A percentile compares a stretch with the other conserved stretches of the same genome.
Evolutionary conservation across 2,888 invertebrate genomes (phyloP).

Genomic region (Synanthedon tipuliformis): DNA sequence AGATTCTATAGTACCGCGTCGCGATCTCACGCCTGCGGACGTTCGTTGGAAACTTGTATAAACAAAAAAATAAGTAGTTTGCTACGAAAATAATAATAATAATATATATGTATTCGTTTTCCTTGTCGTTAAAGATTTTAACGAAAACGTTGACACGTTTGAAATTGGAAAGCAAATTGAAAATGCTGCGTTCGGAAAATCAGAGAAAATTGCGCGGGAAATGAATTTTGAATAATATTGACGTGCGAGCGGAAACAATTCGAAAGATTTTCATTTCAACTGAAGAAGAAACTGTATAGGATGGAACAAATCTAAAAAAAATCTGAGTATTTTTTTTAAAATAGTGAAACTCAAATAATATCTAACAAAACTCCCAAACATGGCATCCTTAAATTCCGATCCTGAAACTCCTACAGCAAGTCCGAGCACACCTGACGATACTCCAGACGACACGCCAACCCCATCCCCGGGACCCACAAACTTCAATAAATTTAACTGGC

Average conservation of each 20-base stretch:
- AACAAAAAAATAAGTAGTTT: background rate
- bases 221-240: background rate
- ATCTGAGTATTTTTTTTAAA: too few species aligned
- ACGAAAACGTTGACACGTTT: background rate
- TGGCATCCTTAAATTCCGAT: slow-evolving; percentile 1
- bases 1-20: slow-evolving; percentile 14
- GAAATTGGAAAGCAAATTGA: background rate
- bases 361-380: background rate
- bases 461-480: slow-evolving; percentile 33
- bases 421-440: slow-evolving; percentile 21
- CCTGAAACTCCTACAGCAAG: slow-evolving; percentile 29
- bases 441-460: slow-evolving; percentile 34
- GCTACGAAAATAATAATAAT: too few species aligned
- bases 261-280: too few species aligned
- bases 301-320: too few species aligned
- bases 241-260: too few species aligned
- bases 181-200: background rate
- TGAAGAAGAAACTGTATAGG: too few species aligned
- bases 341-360: too few species aligned
- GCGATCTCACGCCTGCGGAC: slow-evolving; percentile 10
- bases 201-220: background rate
- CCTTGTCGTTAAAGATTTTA: background rate
- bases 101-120: background rate
- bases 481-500: slow-evolving; percentile 48
- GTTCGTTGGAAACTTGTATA: slow-evolving; percentile 1